phyloP scores from a whole-genome alignment of 2,888 invertebrate species.

The Dolichopus griseipennis region DNA sequence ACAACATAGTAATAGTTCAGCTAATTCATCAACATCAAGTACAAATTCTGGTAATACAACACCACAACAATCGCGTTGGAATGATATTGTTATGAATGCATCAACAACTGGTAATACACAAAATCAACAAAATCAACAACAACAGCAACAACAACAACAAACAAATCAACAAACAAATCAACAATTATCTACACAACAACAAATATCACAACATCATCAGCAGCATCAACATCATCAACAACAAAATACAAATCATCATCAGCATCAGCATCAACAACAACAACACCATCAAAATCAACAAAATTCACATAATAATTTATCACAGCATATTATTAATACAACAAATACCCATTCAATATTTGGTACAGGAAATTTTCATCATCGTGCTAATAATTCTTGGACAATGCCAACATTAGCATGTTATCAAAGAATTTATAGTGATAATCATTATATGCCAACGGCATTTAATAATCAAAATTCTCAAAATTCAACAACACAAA shows the following conservation, averaged over 20 bases:
- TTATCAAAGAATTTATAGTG: slow-evolving; percentile 39
- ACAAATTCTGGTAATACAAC: slow-evolving; percentile 19
- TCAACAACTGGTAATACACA: slow-evolving; percentile 10
- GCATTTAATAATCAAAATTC: slow-evolving; percentile 31
- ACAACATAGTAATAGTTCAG: slow-evolving; percentile 20
- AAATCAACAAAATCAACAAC: slow-evolving; percentile 23
- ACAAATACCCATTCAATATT: slow-evolving; percentile 37
- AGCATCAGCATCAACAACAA: slow-evolving; percentile 28
- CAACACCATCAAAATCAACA: slow-evolving; percentile 28
- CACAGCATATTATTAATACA: slow-evolving; percentile 21
- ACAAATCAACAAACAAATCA: slow-evolving; percentile 24
- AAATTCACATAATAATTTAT: slow-evolving; percentile 28
- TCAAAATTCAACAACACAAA: slow-evolving; percentile 12
- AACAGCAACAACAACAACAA: slow-evolving; percentile 23
- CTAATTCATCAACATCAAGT: slow-evolving; percentile 13
- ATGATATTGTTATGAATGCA: slow-evolving; percentile 16
- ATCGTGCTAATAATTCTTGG: slow-evolving; percentile 42
- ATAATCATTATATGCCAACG: slow-evolving; percentile 35
- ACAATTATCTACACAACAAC: slow-evolving; percentile 22
- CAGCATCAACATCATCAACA: slow-evolving; percentile 25
- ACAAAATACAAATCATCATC: slow-evolving; percentile 27
- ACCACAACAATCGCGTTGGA: slow-evolving; percentile 20
- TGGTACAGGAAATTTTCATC: slow-evolving; percentile 40
- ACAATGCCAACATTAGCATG: slow-evolving; percentile 37
- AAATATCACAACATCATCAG: slow-evolving; percentile 28